These are phyloP conservation scores for Gadopsis bispinosus DNA, from an alignment of 2,797 vertebrate genomes.

Conservation along the genomic window DNA sequence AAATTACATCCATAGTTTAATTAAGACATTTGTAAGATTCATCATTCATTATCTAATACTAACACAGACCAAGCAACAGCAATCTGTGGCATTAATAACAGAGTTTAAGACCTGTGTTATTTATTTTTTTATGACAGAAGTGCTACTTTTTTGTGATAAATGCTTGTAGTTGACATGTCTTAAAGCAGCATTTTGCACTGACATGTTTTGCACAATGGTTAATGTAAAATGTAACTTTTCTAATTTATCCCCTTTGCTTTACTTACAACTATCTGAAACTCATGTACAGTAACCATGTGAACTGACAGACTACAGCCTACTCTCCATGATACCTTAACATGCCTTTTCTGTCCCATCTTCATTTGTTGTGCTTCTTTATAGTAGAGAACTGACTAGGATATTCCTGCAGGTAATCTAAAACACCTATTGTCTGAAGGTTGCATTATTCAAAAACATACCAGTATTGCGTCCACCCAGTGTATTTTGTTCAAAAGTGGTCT, in stretches of 20 bases:
- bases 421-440: slow-evolving; percentile 85
- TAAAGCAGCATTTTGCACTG: slow-evolving; percentile 14
- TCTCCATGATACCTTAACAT: slow-evolving; percentile 89
- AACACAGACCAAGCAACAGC: slow-evolving; percentile 16
- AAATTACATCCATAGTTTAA: slow-evolving; percentile 5
- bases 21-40: background rate
- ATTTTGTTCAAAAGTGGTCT: slow-evolving; percentile 81
- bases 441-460: slow-evolving; percentile 90
- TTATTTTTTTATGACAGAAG: slow-evolving; percentile 9
- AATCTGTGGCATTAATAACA: slow-evolving; percentile 1
- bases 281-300: slow-evolving; percentile 63
- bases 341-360: slow-evolving; percentile 97
- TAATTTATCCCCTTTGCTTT: slow-evolving; percentile 44
- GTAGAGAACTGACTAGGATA: slow-evolving; percentile 99
- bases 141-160: slow-evolving; percentile 1
- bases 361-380: slow-evolving; percentile 95
- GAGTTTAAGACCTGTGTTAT: slow-evolving; percentile 4
- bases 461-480: slow-evolving; percentile 91
- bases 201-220: slow-evolving; percentile 30
- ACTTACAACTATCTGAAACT: slow-evolving; percentile 39
- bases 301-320: slow-evolving; percentile 62
- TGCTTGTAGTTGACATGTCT: slow-evolving; percentile 4
- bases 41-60: background rate
- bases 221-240: slow-evolving; percentile 12
- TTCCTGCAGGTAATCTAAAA: slow-evolving; percentile 94